A percentile compares a stretch with the other conserved stretches of the same genome.
These are phyloP conservation scores for Mesembrinibis cayennensis DNA, from an alignment of 2,113 vertebrate species.

Conservation along the genomic window DNA sequence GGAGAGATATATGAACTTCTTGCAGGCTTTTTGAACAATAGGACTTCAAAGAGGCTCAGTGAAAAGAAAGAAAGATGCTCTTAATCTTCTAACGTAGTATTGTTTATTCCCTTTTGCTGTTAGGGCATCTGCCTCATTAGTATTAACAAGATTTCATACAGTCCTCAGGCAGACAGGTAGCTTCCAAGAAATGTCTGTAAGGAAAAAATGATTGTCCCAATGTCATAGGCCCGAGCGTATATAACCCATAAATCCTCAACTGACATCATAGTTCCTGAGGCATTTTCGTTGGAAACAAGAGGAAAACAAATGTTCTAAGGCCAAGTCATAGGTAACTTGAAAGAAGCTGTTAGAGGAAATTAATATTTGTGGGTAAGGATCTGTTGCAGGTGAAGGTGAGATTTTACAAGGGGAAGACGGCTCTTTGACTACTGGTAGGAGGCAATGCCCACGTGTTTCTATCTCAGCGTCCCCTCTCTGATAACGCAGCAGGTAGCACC, in stretches of 20 bases:
- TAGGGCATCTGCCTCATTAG: not conserved
- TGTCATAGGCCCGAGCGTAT: not conserved
- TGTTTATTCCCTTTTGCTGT: not conserved
- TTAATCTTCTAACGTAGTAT: not conserved
- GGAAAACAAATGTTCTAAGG: not conserved
- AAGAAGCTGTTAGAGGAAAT: not conserved
- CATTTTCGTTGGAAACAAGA: not conserved
- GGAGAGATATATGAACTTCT: conserved; percentile 31
- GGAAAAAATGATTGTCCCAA: not conserved
- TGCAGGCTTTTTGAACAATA: conserved; percentile 30
- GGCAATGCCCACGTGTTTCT: not conserved
- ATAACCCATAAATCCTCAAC: not conserved
- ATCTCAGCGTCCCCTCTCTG: fast-evolving
- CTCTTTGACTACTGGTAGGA: not conserved
- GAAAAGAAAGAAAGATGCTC: not conserved
- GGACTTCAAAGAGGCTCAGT: not conserved
- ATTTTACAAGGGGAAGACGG: not conserved
- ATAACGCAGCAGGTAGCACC: not conserved
- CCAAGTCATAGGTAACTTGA: not conserved
- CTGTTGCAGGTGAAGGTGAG: not conserved
- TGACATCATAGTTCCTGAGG: not conserved
- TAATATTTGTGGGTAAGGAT: not conserved
- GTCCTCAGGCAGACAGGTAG: not conserved
- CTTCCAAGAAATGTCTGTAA: not conserved
- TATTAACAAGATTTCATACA: not conserved